Conservation (phyloP, 2,113 vertebrate species). For the Melanerpes formicivorus region DNA sequence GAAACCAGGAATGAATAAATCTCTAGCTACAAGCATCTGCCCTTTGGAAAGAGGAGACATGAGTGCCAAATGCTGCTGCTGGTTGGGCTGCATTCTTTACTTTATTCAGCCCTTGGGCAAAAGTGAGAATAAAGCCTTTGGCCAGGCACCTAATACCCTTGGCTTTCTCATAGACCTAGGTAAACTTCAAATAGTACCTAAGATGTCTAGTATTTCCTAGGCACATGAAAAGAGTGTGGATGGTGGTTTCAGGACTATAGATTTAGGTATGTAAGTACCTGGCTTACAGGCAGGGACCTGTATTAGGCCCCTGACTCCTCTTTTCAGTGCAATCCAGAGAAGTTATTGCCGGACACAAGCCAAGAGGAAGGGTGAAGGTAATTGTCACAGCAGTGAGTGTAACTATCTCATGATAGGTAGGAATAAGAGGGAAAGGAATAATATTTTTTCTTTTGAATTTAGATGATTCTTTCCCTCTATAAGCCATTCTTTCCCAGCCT, state of each 20-base stretch:
- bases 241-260: neutral
- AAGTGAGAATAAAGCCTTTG: neutral
- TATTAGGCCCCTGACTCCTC: neutral
- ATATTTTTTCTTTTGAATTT: neutral
- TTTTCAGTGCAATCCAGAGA: neutral
- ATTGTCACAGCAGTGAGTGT: neutral
- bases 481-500: neutral
- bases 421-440: neutral
- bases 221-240: neutral
- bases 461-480: neutral
- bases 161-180: neutral
- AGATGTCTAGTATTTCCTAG: neutral
- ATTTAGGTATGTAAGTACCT: neutral
- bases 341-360: neutral
- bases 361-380: neutral
- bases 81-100: neutral
- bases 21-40: neutral
- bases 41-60: neutral
- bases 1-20: neutral
- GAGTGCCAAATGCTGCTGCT: accelerated
- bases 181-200: neutral
- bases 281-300: neutral
- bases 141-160: neutral
- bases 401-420: neutral
- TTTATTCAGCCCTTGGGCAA: neutral